Evolutionary conservation across 2,888 invertebrate genomes (phyloP).

Genomic region (Ichneumon xanthorius): DNA sequence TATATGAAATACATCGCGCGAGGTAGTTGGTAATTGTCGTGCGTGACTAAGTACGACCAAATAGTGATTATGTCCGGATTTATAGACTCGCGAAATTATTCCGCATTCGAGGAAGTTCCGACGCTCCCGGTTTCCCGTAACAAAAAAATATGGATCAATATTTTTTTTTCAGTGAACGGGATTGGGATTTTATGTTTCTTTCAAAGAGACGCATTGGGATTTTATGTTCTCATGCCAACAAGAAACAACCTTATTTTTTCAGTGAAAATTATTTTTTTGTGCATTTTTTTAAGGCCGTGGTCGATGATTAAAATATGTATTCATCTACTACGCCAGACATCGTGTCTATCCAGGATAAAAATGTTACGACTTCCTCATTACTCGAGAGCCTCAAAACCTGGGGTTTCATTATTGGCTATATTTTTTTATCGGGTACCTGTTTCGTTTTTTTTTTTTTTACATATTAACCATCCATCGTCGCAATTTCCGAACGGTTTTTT

Average conservation of each 20-base stretch:
- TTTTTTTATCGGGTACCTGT: not conserved
- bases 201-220: conserved; percentile 67
- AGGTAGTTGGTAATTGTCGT: conserved; percentile 11
- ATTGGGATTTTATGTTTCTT: conserved; percentile 73
- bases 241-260: not conserved
- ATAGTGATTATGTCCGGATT: conserved; percentile 32
- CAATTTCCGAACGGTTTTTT: not conserved
- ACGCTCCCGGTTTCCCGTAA: conserved; percentile 71
- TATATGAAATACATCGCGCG: not conserved
- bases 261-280: not conserved
- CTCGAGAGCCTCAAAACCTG: not conserved
- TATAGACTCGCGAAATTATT: conserved; percentile 72
- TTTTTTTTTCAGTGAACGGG: conserved; percentile 60
- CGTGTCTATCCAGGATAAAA: not conserved
- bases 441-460: not conserved
- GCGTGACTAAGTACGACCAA: conserved; percentile 17
- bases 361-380: not conserved
- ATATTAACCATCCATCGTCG: not conserved
- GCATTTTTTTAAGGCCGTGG: not conserved
- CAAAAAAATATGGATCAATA: conserved; percentile 67
- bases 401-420: not conserved
- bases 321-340: not conserved
- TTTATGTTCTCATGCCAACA: not conserved
- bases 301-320: not conserved
- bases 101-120: conserved; percentile 24